Evolutionary conservation across 2,888 invertebrate genomes (phyloP).

Genomic region (Brenthis hecate): DNA sequence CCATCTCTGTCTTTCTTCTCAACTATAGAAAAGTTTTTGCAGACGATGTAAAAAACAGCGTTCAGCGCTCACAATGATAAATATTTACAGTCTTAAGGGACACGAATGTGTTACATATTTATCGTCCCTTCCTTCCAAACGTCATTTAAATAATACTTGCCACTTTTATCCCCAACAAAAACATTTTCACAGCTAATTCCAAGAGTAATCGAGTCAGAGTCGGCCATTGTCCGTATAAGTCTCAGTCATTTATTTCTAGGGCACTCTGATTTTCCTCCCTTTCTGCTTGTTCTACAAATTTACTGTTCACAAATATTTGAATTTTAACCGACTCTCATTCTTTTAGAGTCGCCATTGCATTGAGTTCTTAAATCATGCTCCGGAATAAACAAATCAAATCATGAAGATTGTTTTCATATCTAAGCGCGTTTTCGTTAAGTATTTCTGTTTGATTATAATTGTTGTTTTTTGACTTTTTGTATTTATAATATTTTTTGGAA

Average conservation of each 20-base stretch:
- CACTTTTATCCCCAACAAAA: slow-evolving; percentile 40
- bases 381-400: slow-evolving; percentile 41
- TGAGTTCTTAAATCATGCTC: slow-evolving; percentile 40
- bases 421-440: slow-evolving; percentile 26
- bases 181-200: slow-evolving; percentile 64
- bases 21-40: slow-evolving; percentile 25
- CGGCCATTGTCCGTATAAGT: slow-evolving; percentile 54
- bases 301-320: slow-evolving; percentile 53
- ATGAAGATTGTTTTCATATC: slow-evolving; percentile 41
- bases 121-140: slow-evolving; percentile 5
- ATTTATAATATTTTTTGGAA: too few relatives aligned
- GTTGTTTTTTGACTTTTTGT: background rate
- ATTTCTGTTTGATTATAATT: slow-evolving; percentile 21
- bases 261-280: slow-evolving; percentile 54
- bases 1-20: slow-evolving; percentile 10
- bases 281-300: slow-evolving; percentile 51
- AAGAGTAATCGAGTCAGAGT: slow-evolving; percentile 63
- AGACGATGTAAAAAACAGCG: slow-evolving; percentile 27
- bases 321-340: slow-evolving; percentile 56
- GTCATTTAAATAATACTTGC: slow-evolving; percentile 21
- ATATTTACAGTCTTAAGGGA: slow-evolving; percentile 10
- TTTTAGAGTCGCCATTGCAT: slow-evolving; percentile 60
- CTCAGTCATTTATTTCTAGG: slow-evolving; percentile 61
- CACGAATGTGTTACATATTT: slow-evolving; percentile 21
- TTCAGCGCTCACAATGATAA: slow-evolving; percentile 22